Conservation (phyloP, 2,888 invertebrate species). For the Cordilura impudica region DNA sequence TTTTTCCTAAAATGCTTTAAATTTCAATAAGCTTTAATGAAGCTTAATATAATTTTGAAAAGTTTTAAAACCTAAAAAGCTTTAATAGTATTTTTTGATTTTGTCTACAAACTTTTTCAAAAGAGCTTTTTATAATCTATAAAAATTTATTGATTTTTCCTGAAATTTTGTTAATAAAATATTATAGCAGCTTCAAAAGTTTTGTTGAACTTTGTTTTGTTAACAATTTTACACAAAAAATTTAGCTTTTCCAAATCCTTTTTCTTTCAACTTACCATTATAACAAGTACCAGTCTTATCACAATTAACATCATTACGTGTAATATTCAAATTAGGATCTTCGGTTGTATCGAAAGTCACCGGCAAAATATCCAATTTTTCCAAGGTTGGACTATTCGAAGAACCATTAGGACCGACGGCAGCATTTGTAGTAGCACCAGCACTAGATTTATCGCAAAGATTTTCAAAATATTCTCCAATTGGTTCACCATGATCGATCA, state of each 20-base stretch:
- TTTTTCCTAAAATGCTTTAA: background rate
- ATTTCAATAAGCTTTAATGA: background rate
- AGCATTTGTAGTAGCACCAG: constrained; percentile 70
- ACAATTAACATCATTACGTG: constrained; percentile 90
- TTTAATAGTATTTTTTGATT: background rate
- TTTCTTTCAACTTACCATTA: constrained; percentile 84
- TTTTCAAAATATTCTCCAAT: constrained; percentile 95
- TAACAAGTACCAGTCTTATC: constrained; percentile 97
- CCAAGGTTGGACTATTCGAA: constrained; percentile 72
- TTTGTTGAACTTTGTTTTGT: background rate
- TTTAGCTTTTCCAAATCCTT: background rate
- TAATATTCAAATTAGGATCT: constrained; percentile 85
- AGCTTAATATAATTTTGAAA: no score
- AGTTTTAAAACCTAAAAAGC: background rate
- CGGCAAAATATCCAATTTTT: constrained; percentile 82
- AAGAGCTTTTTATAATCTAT: no score
- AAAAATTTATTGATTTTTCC: no score
- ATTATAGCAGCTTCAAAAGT: background rate
- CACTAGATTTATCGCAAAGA: constrained; percentile 86
- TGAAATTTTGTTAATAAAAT: no score
- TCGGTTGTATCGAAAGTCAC: constrained; percentile 88
- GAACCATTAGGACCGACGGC: constrained; percentile 28
- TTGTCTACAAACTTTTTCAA: no score
- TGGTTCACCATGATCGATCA: constrained; percentile 93
- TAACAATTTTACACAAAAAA: background rate